phyloP scores from a whole-genome alignment of 2,888 invertebrate genomes.

The Ormyrus thymus region DNA sequence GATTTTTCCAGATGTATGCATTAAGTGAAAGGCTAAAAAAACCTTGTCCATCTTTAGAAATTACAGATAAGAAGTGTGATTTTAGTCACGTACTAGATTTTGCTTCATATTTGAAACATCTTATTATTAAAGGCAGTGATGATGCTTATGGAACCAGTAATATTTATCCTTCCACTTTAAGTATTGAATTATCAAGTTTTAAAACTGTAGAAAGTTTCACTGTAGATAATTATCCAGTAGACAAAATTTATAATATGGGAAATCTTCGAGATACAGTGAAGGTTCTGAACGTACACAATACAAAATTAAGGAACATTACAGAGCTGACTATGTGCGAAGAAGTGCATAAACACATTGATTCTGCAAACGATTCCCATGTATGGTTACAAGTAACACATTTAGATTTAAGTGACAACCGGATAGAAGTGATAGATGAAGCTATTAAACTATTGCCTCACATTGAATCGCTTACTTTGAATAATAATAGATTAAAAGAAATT shows the following conservation, averaged over 20 bases:
- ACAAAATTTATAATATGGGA: slow-evolving; percentile 80
- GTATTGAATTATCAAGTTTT: slow-evolving; percentile 89
- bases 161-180: slow-evolving; percentile 86
- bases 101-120: slow-evolving; percentile 83
- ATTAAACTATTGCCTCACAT: slow-evolving; percentile 86
- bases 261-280: slow-evolving; percentile 80
- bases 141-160: slow-evolving; percentile 87
- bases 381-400: slow-evolving; percentile 84
- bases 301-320: slow-evolving; percentile 82
- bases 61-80: slow-evolving; percentile 87
- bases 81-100: slow-evolving; percentile 94
- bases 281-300: slow-evolving; percentile 81
- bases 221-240: slow-evolving; percentile 82
- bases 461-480: slow-evolving; percentile 83
- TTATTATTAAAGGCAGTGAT: slow-evolving; percentile 82
- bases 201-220: slow-evolving; percentile 84
- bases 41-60: slow-evolving; percentile 88
- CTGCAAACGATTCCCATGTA: slow-evolving; percentile 77
- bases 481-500: slow-evolving; percentile 86
- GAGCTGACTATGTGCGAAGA: slow-evolving; percentile 91
- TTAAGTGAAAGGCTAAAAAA: slow-evolving; percentile 91
- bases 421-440: slow-evolving; percentile 86
- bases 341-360: slow-evolving; percentile 81
- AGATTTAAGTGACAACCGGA: slow-evolving; percentile 87
- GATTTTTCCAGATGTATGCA: slow-evolving; percentile 85